Evolutionary conservation across 1,140 invertebrate species (phyloP).

Genomic region (Charaxes varanes): DNA sequence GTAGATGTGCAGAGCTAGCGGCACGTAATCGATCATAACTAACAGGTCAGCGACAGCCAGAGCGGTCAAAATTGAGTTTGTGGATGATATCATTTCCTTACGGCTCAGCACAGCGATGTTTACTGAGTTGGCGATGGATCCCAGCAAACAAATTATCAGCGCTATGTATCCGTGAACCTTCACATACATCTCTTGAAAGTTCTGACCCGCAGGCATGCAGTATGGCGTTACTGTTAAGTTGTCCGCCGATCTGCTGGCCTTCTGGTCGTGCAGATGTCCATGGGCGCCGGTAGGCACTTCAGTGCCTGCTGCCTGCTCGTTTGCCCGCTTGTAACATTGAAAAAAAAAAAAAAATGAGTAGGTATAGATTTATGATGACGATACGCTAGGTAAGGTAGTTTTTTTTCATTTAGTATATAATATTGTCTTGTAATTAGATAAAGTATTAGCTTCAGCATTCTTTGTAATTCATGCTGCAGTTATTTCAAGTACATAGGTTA

Average conservation of each 20-base stretch:
- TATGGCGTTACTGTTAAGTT: constrained; percentile 36
- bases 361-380: too few relatives aligned
- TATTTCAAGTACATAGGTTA: too few relatives aligned
- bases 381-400: too few relatives aligned
- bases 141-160: constrained; percentile 89
- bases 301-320: too few relatives aligned
- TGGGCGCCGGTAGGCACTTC: too few relatives aligned
- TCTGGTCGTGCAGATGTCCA: too few relatives aligned
- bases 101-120: constrained; percentile 95
- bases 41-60: constrained; percentile 92
- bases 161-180: constrained; percentile 67
- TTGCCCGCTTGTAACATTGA: too few relatives aligned
- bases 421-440: too few relatives aligned
- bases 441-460: too few relatives aligned
- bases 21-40: constrained; percentile 95
- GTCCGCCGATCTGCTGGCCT: constrained; percentile 16
- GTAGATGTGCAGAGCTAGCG: constrained; percentile 88
- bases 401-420: too few relatives aligned
- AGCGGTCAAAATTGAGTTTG: constrained; percentile 89
- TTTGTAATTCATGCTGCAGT: too few relatives aligned
- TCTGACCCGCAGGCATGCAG: constrained; percentile 57
- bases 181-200: constrained; percentile 56
- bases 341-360: too few relatives aligned
- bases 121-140: constrained; percentile 92
- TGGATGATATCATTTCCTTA: constrained; percentile 90